Percentiles rank a stretch among this genome's conserved stretches.
Conservation (phyloP, 2,888 invertebrate species). For the Drosophila siamana region DNA sequence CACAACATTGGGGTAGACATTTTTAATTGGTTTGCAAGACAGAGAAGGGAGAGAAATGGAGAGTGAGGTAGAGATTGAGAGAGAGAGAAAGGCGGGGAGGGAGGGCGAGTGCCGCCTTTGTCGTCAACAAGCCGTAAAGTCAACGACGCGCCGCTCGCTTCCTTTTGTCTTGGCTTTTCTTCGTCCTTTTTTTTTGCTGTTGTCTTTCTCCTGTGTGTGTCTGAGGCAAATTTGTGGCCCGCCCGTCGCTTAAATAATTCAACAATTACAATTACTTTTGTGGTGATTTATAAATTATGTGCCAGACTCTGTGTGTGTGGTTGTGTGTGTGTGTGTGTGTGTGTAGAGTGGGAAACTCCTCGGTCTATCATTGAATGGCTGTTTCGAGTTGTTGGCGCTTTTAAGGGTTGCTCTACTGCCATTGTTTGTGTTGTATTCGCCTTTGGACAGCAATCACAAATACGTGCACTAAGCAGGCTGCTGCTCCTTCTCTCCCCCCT, state of each 20-base stretch:
- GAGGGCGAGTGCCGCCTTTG: slow-evolving; percentile 38
- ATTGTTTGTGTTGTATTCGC: slow-evolving; percentile 37
- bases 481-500: not conserved
- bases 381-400: slow-evolving; percentile 23
- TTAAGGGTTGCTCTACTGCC: slow-evolving; percentile 53
- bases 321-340: slow-evolving; percentile 17
- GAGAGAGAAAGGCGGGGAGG: not conserved
- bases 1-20: slow-evolving; percentile 47
- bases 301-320: slow-evolving; percentile 13
- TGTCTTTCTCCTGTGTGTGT: slow-evolving; percentile 12
- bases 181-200: slow-evolving; percentile 21
- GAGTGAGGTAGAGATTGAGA: not conserved
- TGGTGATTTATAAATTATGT: slow-evolving; percentile 72
- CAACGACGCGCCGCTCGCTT: slow-evolving; percentile 17
- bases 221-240: slow-evolving; percentile 59
- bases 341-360: not conserved
- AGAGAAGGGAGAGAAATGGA: slow-evolving; percentile 14
- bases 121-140: slow-evolving; percentile 60
- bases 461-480: slow-evolving; percentile 18
- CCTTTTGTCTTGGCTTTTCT: slow-evolving; percentile 1
- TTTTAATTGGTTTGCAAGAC: slow-evolving; percentile 62
- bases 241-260: slow-evolving; percentile 68
- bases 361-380: slow-evolving; percentile 42
- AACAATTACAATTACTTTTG: slow-evolving; percentile 74
- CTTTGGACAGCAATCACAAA: slow-evolving; percentile 31